Evolutionary conservation across 2,888 invertebrate species (phyloP).

Genomic region (Cryptocheilus praepositus): DNA sequence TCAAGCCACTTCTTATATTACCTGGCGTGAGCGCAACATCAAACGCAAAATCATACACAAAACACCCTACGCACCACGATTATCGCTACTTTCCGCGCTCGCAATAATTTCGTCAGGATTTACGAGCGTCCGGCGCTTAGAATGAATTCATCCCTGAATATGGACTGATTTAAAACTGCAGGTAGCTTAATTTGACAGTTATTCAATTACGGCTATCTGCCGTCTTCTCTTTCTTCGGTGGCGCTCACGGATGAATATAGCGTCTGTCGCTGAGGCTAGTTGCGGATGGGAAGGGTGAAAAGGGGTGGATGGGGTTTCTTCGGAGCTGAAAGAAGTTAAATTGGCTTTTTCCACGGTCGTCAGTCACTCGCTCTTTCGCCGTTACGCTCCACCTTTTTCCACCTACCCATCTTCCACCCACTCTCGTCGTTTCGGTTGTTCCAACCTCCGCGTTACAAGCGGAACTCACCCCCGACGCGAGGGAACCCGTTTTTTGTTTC

Average conservation of each 20-base stretch:
- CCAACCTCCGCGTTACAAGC: slow-evolving; percentile 1
- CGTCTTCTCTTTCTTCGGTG: slow-evolving; percentile 26
- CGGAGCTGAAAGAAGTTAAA: slow-evolving; percentile 55
- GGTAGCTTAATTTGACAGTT: slow-evolving; percentile 54
- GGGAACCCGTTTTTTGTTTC: slow-evolving; percentile 16
- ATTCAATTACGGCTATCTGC: slow-evolving; percentile 55
- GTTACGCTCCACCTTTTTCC: slow-evolving; percentile 39
- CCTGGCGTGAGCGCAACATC: too few species aligned
- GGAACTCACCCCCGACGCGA: slow-evolving; percentile 6
- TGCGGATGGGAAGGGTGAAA: background rate
- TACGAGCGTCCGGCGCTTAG: background rate
- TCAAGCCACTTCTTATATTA: too few species aligned
- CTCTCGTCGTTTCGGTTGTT: slow-evolving; percentile 6
- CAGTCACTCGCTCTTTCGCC: slow-evolving; percentile 45
- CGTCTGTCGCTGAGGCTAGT: slow-evolving; percentile 13
- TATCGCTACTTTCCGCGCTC: too few species aligned
- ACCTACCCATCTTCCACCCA: background rate
- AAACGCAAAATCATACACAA: too few species aligned
- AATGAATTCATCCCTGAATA: slow-evolving; percentile 41
- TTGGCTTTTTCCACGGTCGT: slow-evolving; percentile 56
- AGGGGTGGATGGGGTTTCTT: slow-evolving; percentile 27
- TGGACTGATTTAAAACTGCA: slow-evolving; percentile 47
- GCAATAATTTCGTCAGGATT: background rate
- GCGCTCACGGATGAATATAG: background rate
- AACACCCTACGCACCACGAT: too few species aligned